phyloP scores from a whole-genome alignment of 2,888 invertebrate genomes.

The Sarcophaga variegata region DNA sequence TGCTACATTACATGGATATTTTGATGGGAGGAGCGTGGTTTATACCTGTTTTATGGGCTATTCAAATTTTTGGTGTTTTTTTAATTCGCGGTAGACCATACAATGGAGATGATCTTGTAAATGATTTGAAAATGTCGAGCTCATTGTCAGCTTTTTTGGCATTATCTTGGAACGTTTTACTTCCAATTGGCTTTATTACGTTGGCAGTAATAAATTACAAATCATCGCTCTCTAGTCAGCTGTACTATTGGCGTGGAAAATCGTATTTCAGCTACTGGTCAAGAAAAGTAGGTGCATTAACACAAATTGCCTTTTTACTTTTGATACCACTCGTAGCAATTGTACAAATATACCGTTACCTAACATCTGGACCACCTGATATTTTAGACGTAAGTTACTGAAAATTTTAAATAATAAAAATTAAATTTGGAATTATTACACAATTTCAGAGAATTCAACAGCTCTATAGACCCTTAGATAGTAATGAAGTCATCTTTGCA shows the following conservation, averaged over 20 bases:
- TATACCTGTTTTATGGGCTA: constrained; percentile 89
- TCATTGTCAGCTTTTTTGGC: constrained; percentile 86
- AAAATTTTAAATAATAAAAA: background rate
- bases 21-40: constrained; percentile 93
- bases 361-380: constrained; percentile 92
- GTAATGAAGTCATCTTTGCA: constrained; percentile 16
- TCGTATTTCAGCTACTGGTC: constrained; percentile 92
- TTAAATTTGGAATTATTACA: background rate
- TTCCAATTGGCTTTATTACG: constrained; percentile 92
- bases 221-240: constrained; percentile 86
- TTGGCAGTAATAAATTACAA: constrained; percentile 87
- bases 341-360: constrained; percentile 87
- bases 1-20: constrained; percentile 93
- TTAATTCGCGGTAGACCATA: constrained; percentile 93
- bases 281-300: constrained; percentile 88
- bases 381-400: constrained; percentile 89
- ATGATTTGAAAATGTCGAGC: constrained; percentile 82
- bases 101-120: constrained; percentile 84
- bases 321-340: constrained; percentile 85
- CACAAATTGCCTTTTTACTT: constrained; percentile 90
- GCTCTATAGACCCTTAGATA: constrained; percentile 89
- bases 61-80: constrained; percentile 91
- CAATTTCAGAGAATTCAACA: constrained; percentile 89
- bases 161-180: constrained; percentile 93
- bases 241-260: constrained; percentile 86